Base-by-base conservation (phyloP, 2,888 invertebrate species). In the Phoenoteleia sp. region DNA sequence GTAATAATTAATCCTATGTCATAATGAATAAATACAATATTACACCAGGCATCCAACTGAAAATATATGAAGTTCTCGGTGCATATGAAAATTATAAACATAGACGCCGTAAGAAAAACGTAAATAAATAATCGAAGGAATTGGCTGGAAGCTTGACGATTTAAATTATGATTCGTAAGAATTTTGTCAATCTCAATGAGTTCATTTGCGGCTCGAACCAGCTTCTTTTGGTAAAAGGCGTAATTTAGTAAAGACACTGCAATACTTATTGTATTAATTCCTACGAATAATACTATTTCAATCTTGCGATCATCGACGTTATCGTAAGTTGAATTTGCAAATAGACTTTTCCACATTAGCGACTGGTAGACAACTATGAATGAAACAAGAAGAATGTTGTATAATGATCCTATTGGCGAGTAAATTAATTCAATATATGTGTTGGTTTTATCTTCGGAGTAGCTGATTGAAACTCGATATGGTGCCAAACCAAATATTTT, bases 101-200 rank as follows among this genome's bases (percentile, higher is more conserved):
- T n/a, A n/a, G n/a, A n/a, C n/a, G n/a, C n/a, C n/a, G n/a, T n/a
- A n/a, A 25, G 17, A 4, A 60, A 29, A 17, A 58, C 2, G 5
- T 47, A 25, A 19, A 45, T 3, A 2, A 56, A 5, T 33, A 29
- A 36, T 6, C 7, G n/a, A n/a, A 3, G 11, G 21, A 66, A 56
- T 9, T 45, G 45, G n/a, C 15, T 66, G 42, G n/a, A 17, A 5
- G 33, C 56, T 7, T 17, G 2, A 11, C 25, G 33, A 13, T 56
- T 4, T 21, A 54, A 62, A 4, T 76, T 54, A n/a, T 76, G 13
- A 6, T 45, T 33, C n/a, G 3, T 0, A 5, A 75, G 9, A 21
- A 66, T 45, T n/a, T 39, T 15, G n/a, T 76, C 75, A 2, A 76
- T 47, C 23, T 76, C 75, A 7, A 76, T 27, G 6, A 76, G 25